Percentiles rank a stretch among this genome's conserved stretches.
These are phyloP conservation scores for Pterostichus niger DNA, from an alignment of 2,888 invertebrate species.

Conservation along the genomic window DNA sequence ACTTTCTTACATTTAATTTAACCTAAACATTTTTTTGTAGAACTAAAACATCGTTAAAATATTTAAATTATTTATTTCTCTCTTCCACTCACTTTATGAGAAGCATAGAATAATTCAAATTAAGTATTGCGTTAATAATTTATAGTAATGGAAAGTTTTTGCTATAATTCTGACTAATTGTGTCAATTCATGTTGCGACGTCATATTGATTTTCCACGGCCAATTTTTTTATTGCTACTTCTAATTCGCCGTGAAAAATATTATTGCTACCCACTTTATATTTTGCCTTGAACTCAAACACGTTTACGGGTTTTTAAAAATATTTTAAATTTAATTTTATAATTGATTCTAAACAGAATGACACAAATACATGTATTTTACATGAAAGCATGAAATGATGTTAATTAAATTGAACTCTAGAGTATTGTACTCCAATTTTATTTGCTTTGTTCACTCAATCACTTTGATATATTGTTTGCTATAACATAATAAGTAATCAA, in stretches of 20 bases:
- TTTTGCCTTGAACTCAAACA: conserved; percentile 27
- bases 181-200: conserved; percentile 2
- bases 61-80: too few species aligned
- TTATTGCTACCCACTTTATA: conserved; percentile 14
- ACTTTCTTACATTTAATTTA: too few species aligned
- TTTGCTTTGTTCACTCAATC: too few species aligned
- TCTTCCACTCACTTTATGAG: too few species aligned
- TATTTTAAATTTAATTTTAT: not conserved
- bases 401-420: too few species aligned
- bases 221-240: conserved; percentile 18
- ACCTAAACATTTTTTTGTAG: too few species aligned
- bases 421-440: too few species aligned
- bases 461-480: too few species aligned
- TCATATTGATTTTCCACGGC: conserved; percentile 34
- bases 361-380: not conserved
- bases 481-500: too few species aligned
- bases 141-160: conserved; percentile 30
- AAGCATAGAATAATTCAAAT: not conserved
- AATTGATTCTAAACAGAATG: conserved; percentile 12
- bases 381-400: too few species aligned
- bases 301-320: conserved; percentile 4
- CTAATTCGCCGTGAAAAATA: conserved; percentile 6
- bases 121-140: conserved; percentile 13
- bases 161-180: conserved; percentile 12
- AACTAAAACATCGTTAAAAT: too few species aligned